Conservation (phyloP, 2,113 vertebrate species). For the Heloderma charlesbogerti region DNA sequence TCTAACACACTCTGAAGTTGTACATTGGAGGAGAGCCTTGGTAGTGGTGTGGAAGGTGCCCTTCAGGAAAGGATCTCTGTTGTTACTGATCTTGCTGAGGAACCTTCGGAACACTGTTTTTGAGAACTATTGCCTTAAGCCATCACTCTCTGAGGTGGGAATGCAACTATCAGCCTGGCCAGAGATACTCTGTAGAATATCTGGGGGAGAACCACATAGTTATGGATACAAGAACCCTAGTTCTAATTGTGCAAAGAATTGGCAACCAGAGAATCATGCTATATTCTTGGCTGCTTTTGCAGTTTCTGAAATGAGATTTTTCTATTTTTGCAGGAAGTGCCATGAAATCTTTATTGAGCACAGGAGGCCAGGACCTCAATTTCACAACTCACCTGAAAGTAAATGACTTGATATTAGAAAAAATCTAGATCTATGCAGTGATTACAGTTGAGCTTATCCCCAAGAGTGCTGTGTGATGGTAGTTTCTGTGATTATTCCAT, state of each 20-base stretch:
- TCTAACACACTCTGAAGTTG: neutral
- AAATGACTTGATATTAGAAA: constrained; percentile 59
- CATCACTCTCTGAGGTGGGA: neutral
- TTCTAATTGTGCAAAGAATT: neutral
- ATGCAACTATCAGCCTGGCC: neutral
- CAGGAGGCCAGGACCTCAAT: constrained; percentile 61
- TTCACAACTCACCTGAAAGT: constrained; percentile 59
- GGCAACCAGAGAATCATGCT: constrained; percentile 16
- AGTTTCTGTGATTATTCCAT: constrained; percentile 62
- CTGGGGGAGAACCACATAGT: neutral
- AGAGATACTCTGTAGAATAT: neutral
- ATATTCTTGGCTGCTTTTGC: constrained; percentile 35
- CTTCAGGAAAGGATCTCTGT: neutral
- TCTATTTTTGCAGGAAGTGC: constrained; percentile 71
- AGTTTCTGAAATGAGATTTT: constrained; percentile 68
- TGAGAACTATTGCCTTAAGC: neutral
- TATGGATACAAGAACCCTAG: neutral
- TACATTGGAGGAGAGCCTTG: neutral
- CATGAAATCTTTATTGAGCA: constrained; percentile 51
- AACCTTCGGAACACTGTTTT: neutral
- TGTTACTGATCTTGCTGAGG: neutral
- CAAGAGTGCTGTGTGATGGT: constrained; percentile 58
- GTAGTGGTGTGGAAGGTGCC: neutral
- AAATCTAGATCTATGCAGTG: constrained; percentile 43
- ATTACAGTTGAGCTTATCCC: constrained; percentile 52